Conservation (phyloP, 2,888 invertebrate genomes). For the Gasteruption jaculator region DNA sequence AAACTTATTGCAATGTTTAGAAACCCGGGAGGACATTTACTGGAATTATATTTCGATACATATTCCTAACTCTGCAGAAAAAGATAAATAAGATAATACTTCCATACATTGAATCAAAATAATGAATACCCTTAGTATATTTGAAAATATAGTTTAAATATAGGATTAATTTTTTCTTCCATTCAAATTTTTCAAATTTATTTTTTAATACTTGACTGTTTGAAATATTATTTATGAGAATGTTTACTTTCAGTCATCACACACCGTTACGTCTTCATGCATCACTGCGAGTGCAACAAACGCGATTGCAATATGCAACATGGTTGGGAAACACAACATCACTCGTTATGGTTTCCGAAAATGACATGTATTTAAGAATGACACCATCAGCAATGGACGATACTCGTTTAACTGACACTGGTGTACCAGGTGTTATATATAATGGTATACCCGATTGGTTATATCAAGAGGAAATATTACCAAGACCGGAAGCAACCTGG, state of each 20-base stretch:
- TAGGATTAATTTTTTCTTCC: no score
- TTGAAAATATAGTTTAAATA: no score
- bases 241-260: constrained; percentile 63
- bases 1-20: no score
- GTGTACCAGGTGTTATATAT: constrained; percentile 75
- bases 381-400: constrained; percentile 65
- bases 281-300: constrained; percentile 63
- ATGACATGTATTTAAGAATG: constrained; percentile 81
- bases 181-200: constrained; percentile 7
- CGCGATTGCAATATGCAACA: constrained; percentile 76
- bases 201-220: no score
- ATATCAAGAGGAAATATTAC: constrained; percentile 93
- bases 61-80: no score
- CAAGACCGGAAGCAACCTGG: constrained; percentile 81
- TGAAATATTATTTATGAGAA: constrained; percentile 7
- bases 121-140: no score
- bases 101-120: no score
- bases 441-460: constrained; percentile 96
- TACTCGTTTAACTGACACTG: constrained; percentile 70
- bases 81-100: no score
- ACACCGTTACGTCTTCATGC: constrained; percentile 79
- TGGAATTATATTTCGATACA: no score
- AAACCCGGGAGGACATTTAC: no score
- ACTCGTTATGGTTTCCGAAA: constrained; percentile 76
- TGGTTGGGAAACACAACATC: constrained; percentile 79